Evolutionary conservation across 2,113 vertebrate species (phyloP).

Genomic region (Platichthys flesus): DNA sequence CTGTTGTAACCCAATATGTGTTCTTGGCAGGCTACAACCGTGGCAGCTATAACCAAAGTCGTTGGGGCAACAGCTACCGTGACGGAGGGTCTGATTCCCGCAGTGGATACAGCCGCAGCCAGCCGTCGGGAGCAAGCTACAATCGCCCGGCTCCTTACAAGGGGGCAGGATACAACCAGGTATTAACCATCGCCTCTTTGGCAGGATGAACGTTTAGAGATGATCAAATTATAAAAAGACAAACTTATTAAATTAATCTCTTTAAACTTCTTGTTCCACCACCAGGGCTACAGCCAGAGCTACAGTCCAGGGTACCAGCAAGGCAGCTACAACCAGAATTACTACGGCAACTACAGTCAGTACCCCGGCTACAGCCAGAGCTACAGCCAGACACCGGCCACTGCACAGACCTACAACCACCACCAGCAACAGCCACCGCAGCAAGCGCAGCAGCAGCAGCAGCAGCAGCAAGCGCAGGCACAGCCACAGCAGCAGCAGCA

Average conservation of each 20-base stretch:
- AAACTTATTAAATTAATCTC: rapidly evolving
- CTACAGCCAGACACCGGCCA: slow-evolving; percentile 85
- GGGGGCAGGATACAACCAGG: slow-evolving; percentile 74
- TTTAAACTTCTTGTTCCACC: background rate
- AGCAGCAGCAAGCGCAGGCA: slow-evolving; percentile 74
- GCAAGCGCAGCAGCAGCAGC: slow-evolving; percentile 77
- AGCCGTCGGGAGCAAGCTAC: slow-evolving; percentile 80
- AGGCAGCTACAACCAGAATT: slow-evolving; percentile 85
- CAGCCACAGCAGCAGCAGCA: slow-evolving; percentile 73
- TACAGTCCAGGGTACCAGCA: slow-evolving; percentile 85
- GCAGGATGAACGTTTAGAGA: no score
- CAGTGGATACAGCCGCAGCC: slow-evolving; percentile 85
- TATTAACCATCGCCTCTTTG: background rate
- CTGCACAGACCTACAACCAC: slow-evolving; percentile 85
- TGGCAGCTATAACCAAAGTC: slow-evolving; percentile 86
- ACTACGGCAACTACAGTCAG: slow-evolving; percentile 88
- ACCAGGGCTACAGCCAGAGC: slow-evolving; percentile 73
- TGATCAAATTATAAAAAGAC: background rate
- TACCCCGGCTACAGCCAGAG: slow-evolving; percentile 87
- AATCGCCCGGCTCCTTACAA: slow-evolving; percentile 80
- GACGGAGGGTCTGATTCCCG: slow-evolving; percentile 84
- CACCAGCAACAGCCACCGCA: slow-evolving; percentile 77
- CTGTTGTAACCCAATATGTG: background rate
- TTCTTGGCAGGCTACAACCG: slow-evolving; percentile 85
- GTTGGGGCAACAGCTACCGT: slow-evolving; percentile 87